Evolutionary conservation across 2,797 vertebrate species (phyloP).

Genomic region (Epinephelus malabaricus): DNA sequence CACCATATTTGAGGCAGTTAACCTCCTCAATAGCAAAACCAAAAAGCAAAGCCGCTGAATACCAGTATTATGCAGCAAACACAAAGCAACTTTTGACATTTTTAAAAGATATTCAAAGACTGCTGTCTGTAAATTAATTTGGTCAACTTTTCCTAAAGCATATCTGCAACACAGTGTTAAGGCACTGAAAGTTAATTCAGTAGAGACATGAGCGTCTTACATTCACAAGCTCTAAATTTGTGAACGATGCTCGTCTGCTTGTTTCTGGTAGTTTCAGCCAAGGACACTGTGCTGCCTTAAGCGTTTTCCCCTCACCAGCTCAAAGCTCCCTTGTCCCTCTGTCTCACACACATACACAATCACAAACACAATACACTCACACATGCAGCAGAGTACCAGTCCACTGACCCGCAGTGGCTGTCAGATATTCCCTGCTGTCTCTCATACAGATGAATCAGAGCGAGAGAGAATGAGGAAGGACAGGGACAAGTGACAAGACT

Average conservation of each 20-base stretch:
- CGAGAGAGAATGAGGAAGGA: conserved; percentile 54
- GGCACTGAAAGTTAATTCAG: neutral
- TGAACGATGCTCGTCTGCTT: conserved; percentile 15
- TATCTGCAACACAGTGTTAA: neutral
- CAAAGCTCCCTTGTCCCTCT: conserved; percentile 17
- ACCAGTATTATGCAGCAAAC: too few species aligned
- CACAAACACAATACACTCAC: conserved; percentile 19
- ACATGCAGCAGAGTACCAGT: conserved; percentile 23
- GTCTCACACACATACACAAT: conserved; percentile 36
- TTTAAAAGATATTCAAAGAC: too few species aligned
- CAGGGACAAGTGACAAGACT: conserved; percentile 48
- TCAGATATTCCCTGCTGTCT: conserved; percentile 59
- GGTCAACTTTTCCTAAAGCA: neutral
- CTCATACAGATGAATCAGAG: conserved; percentile 67
- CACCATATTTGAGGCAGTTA: too few species aligned
- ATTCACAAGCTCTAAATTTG: conserved; percentile 12
- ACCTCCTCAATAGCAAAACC: too few species aligned
- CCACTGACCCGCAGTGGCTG: conserved; percentile 60
- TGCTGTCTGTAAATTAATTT: neutral
- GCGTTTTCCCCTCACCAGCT: conserved; percentile 21
- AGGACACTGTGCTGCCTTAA: conserved; percentile 55
- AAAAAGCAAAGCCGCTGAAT: too few species aligned
- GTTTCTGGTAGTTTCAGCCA: conserved; percentile 50
- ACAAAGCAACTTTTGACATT: too few species aligned
- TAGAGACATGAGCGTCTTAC: neutral